phyloP scores from a whole-genome alignment of 2,888 invertebrate species.

The Octodonta nipae region DNA sequence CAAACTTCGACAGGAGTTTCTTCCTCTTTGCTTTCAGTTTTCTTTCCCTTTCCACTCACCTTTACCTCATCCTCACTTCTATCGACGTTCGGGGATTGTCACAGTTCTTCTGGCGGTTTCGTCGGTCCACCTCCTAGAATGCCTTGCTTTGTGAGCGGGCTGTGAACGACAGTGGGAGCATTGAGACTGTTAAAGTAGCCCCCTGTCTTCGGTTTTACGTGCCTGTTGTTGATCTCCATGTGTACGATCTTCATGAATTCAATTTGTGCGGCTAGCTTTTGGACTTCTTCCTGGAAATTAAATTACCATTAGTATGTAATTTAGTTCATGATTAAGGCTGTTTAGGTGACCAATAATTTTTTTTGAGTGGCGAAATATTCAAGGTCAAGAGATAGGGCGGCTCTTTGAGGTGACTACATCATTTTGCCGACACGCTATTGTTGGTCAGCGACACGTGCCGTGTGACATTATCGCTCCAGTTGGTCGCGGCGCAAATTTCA shows the following conservation, averaged over 20 bases:
- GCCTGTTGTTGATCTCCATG: conserved; percentile 85
- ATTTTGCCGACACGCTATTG: too few species aligned
- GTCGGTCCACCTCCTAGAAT: conserved; percentile 19
- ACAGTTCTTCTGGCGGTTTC: conserved; percentile 29
- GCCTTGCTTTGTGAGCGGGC: conserved; percentile 30
- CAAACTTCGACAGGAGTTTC: too few species aligned
- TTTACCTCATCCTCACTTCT: too few species aligned
- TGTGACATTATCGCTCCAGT: too few species aligned
- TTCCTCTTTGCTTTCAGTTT: too few species aligned
- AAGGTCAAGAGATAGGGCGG: too few species aligned
- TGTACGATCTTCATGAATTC: conserved; percentile 89
- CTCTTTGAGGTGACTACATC: too few species aligned
- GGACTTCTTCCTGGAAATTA: conserved; percentile 65
- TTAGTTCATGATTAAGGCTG: not conserved
- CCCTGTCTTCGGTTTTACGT: conserved; percentile 69
- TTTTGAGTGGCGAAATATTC: too few species aligned
- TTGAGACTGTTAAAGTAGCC: conserved; percentile 61
- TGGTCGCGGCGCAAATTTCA: too few species aligned
- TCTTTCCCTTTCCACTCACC: too few species aligned
- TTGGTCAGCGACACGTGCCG: too few species aligned
- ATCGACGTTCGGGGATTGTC: conserved; percentile 17
- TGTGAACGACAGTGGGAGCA: conserved; percentile 32
- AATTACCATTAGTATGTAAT: not conserved
- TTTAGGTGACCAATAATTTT: not conserved
- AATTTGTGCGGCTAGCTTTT: conserved; percentile 79